Conservation (phyloP, 2,888 invertebrate genomes). For the Prostheceraeus crozeri region DNA sequence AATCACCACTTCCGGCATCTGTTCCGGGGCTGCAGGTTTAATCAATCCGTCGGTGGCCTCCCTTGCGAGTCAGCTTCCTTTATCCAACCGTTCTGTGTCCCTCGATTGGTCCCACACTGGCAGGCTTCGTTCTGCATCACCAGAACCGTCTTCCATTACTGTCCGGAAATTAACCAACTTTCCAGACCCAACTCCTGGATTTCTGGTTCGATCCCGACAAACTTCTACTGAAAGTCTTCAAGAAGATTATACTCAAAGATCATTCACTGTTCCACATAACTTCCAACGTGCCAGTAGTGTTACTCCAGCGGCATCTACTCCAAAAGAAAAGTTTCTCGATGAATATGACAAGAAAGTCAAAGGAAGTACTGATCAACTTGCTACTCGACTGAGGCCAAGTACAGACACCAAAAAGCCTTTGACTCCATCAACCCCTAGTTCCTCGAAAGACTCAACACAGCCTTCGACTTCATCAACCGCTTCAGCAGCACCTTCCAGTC, state of each 20-base stretch:
- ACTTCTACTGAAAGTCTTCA: background rate
- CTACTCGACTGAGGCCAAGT: no score
- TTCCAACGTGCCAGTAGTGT: constrained; percentile 21
- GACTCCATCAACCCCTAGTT: no score
- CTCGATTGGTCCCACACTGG: constrained; percentile 13
- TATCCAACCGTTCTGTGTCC: background rate
- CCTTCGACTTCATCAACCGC: no score
- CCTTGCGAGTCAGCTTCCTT: no score
- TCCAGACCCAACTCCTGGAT: constrained; percentile 48
- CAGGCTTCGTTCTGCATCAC: constrained; percentile 21
- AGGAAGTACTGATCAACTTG: no score
- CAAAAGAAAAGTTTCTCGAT: constrained; percentile 32
- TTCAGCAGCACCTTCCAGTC: no score
- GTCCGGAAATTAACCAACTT: constrained; percentile 43
- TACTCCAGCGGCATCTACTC: constrained; percentile 31
- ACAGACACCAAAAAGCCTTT: no score
- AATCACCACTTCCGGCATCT: no score
- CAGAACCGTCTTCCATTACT: constrained; percentile 36
- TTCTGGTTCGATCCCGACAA: constrained; percentile 45
- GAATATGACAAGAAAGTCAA: constrained; percentile 11
- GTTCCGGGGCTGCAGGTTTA: no score
- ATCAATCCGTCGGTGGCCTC: no score
- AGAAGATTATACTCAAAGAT: constrained; percentile 31
- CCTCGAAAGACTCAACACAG: no score
- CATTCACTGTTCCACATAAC: constrained; percentile 34